These are phyloP conservation scores for Gambusia holbrooki DNA, from an alignment of 2,113 vertebrate species.

Conservation along the genomic window DNA sequence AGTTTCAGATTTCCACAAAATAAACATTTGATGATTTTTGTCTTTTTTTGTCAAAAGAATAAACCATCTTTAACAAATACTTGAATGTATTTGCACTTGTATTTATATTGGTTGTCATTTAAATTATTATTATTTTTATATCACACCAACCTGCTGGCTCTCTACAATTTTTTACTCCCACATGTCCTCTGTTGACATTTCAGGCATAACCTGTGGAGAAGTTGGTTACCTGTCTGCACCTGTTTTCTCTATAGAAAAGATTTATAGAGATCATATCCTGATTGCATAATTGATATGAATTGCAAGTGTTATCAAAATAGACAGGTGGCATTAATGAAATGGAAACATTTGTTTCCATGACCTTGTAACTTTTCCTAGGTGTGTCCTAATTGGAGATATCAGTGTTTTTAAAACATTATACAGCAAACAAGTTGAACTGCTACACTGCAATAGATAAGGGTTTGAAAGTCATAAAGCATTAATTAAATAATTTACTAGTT, in stretches of 20 bases:
- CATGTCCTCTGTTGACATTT: not conserved
- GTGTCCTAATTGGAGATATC: too few relatives aligned
- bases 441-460: too few relatives aligned
- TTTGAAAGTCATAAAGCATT: too few relatives aligned
- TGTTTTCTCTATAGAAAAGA: not conserved
- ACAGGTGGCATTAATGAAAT: not conserved
- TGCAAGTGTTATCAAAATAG: not conserved
- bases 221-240: not conserved
- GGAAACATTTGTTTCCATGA: too few relatives aligned
- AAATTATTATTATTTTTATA: not conserved
- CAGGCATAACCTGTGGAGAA: not conserved
- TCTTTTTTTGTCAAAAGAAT: constrained; percentile 59
- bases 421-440: too few relatives aligned
- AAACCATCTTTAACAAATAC: constrained; percentile 56
- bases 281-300: not conserved
- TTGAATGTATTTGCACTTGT: constrained; percentile 8
- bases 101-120: not conserved
- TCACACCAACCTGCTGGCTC: not conserved
- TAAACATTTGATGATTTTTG: constrained; percentile 26
- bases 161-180: not conserved
- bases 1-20: constrained; percentile 8
- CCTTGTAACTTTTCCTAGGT: too few relatives aligned
- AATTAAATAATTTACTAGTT: too few relatives aligned
- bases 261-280: not conserved
- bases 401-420: too few relatives aligned